Base-by-base conservation (phyloP, 37 sponge, comb jelly and placozoan species). In the Diacarnus erythraeanus region DNA sequence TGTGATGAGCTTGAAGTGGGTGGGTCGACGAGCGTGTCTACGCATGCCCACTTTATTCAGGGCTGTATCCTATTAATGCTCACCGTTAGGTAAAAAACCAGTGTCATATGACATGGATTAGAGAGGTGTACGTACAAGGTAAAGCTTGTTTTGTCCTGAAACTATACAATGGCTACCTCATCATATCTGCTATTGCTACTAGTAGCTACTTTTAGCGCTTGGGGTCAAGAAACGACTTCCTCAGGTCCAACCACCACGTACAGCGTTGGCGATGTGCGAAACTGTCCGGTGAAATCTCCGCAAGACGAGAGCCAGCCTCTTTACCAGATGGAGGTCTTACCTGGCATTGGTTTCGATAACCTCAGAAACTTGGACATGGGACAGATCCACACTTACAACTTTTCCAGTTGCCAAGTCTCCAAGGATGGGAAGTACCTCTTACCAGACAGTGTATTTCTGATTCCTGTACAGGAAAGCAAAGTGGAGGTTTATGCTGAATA, bases 261-360 rank as follows among this genome's bases (percentile, higher is more conserved):
- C 43, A 84, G 81, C 20, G 3, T 84, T 0, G 93, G 88, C 2
- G 93, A 92, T 44, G 79, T 86, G 23, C 56, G 93, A 39, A 92
- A 92, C 72, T 92, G 93, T 56, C 87, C 87, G 1, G 38, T 59
- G 1, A 76, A 36, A 29, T 63, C 73, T 22, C 75, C 70, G 0
- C 42, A 71, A 17, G 41, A 56, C 33, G 42, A 58, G 0, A 72
- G 39, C 38, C 71, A 63, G n/a, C 85, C 85, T 5, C 76, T 90
- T 44, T 82, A 70, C 57, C 78, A 80, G 38, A 83, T 91, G 80
- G 84, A 83, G 65, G 92, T 83, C 29, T 77, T 91, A 2, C 93
- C 93, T 20, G 93, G 93, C 0, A 73, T 8, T 41, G 93, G 93
- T 0, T 93, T 87, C 59, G 93, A 93, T 71, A 86, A 79, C 77